A percentile compares a stretch with the other conserved stretches of the same genome.
phyloP scores from a whole-genome alignment of 2,797 vertebrate genomes.

The Eulemur mongoz region DNA sequence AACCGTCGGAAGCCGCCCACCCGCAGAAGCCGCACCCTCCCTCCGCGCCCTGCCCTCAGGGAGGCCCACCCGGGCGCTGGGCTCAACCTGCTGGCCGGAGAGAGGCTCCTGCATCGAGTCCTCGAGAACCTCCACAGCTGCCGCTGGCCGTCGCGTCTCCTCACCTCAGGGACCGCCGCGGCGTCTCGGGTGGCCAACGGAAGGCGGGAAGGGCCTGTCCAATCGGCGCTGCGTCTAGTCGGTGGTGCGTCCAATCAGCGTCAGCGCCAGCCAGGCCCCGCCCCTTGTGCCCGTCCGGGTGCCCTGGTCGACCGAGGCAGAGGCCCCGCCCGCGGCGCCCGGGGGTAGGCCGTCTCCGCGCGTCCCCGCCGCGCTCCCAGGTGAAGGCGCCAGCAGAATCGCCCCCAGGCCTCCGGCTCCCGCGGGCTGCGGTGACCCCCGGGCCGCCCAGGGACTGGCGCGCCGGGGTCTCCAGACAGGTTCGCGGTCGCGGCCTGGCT shows the following conservation, averaged over 20 bases:
- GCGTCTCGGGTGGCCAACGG: accelerated
- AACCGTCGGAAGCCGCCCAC: not conserved
- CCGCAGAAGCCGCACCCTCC: not conserved
- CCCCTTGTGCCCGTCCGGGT: accelerated
- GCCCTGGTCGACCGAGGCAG: not conserved
- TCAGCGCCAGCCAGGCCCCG: not conserved
- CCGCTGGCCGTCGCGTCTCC: accelerated
- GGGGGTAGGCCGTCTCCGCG: accelerated
- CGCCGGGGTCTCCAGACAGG: too few species aligned
- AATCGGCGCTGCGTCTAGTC: not conserved
- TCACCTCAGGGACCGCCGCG: accelerated
- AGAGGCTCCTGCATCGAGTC: accelerated
- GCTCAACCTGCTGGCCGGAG: not conserved
- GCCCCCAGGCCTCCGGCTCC: not conserved
- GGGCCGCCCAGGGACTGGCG: not conserved
- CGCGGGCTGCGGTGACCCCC: not conserved
- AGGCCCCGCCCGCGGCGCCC: accelerated
- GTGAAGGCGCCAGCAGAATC: not conserved
- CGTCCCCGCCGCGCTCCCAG: accelerated
- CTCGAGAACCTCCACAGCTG: accelerated
- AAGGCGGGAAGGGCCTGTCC: not conserved
- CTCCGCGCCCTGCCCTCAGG: not conserved
- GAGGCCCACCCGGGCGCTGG: not conserved
- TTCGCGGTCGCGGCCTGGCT: too few species aligned
- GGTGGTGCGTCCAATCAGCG: constrained; percentile 6